A percentile compares a stretch with the other conserved stretches of the same genome.
phyloP scores from a whole-genome alignment of 2,888 invertebrate genomes.

The Punctoribates punctum region DNA sequence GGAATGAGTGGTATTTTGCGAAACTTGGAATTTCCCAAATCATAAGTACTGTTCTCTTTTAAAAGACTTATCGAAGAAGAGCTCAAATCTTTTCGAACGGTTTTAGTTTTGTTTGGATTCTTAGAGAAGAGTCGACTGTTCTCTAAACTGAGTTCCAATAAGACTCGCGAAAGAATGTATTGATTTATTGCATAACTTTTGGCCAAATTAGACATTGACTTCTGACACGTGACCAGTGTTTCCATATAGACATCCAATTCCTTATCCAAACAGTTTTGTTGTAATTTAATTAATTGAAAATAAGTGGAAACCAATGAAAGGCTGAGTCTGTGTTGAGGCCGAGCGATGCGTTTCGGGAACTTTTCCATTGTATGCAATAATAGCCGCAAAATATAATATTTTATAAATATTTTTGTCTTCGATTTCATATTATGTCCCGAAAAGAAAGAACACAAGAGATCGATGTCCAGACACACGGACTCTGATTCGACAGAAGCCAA shows the following conservation, averaged over 20 bases:
- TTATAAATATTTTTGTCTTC: background rate
- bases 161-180: conserved; percentile 39
- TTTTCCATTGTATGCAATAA: conserved; percentile 37
- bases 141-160: conserved; percentile 37
- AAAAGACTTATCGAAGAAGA: conserved; percentile 20
- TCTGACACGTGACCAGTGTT: conserved; percentile 38
- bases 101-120: background rate
- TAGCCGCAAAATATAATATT: conserved; percentile 41
- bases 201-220: conserved; percentile 38
- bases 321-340: conserved; percentile 42
- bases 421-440: conserved; percentile 13
- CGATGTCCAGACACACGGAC: conserved; percentile 40
- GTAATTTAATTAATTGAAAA: conserved; percentile 39
- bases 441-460: conserved; percentile 30
- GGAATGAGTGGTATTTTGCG: conserved; percentile 39
- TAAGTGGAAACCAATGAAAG: conserved; percentile 36
- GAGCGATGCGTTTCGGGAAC: background rate
- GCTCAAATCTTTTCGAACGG: background rate
- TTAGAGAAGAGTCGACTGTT: conserved; percentile 32
- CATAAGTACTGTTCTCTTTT: conserved; percentile 34
- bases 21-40: conserved; percentile 31
- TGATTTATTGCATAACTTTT: conserved; percentile 34
- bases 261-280: background rate
- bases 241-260: conserved; percentile 38
- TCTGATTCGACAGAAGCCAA: conserved; percentile 36